Evolutionary conservation across 2,797 vertebrate species (phyloP), one percentile per base, ranked within the genome.

Genomic region (Rousettus madagascariensis): DNA sequence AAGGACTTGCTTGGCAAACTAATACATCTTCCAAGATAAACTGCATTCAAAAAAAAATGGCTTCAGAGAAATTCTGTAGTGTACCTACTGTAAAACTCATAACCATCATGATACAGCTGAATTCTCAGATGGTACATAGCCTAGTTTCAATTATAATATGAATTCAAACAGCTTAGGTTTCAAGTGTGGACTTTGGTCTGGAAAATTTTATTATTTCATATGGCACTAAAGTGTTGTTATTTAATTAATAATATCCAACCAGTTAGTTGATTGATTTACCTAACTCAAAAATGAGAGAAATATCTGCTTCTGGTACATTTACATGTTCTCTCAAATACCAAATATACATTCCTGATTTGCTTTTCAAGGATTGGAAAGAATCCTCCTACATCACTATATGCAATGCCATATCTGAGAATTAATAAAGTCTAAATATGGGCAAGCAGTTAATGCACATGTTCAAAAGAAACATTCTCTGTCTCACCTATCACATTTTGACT

Each of bases 1-100:
- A 96, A 97, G 93, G 84, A 96, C 91, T 92, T 93, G 75, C 86
- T 93, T 95, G 71, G 82, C 84, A 97, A 97, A 96, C 79, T 95
- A 96, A 97, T 97, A 95, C 51, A 97, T 95, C 86, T 96, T 95
- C 51, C 65, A 94, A 96, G 91, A 97, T 92, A 96, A 97, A 97
- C 80, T 97, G 36, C 51, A 93, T 84, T 91, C 68, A 33, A 19
- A 94, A 95, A 95, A 96, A 95, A 96, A 95, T 61, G 83, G 41
- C 88, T 96, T 94, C 46, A 38, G 93, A 96, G 43, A 95, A 96
- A 96, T 26, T 83, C 49, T 69, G 24, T 86, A 85, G 84, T 88
- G 24, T 84, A 88, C 80, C 71, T 93, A 95, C 84, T 94, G 75
- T 96, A 95, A 96, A 93, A 93, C 75, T 93, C 79, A 96, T 92